Evolutionary conservation across 2,888 invertebrate genomes (phyloP).

Genomic region (Drosophila mayaguana): DNA sequence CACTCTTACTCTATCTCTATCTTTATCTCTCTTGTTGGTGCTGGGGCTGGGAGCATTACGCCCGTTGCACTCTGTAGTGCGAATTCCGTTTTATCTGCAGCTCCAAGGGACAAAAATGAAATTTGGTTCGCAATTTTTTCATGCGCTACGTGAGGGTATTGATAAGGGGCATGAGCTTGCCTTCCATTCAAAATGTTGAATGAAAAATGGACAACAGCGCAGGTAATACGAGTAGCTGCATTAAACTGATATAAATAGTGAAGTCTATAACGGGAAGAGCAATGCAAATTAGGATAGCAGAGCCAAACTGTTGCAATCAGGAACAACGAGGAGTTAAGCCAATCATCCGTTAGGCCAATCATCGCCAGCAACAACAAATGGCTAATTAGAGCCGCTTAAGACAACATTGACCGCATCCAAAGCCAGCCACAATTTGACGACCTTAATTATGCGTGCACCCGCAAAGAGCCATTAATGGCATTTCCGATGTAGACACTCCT

Average conservation of each 20-base stretch:
- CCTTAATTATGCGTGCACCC: slow-evolving; percentile 76
- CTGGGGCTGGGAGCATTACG: slow-evolving; percentile 6
- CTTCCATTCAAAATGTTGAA: slow-evolving; percentile 38
- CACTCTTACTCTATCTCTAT: background rate
- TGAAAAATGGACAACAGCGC: slow-evolving; percentile 30
- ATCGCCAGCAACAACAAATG: slow-evolving; percentile 42
- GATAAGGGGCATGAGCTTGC: background rate
- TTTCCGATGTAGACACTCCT: slow-evolving; percentile 57
- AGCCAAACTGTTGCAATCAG: slow-evolving; percentile 9
- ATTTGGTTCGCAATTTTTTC: no score
- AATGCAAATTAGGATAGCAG: slow-evolving; percentile 14
- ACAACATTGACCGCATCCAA: slow-evolving; percentile 60
- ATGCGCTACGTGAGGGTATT: background rate
- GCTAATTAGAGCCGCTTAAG: slow-evolving; percentile 74
- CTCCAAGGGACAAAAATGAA: slow-evolving; percentile 44
- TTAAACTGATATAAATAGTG: slow-evolving; percentile 10
- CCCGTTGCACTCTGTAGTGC: slow-evolving; percentile 28
- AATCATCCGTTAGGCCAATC: slow-evolving; percentile 63
- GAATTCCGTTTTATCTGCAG: slow-evolving; percentile 29
- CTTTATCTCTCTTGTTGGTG: background rate
- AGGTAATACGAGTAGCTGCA: slow-evolving; percentile 10
- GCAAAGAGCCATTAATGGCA: slow-evolving; percentile 68
- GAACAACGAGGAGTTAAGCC: slow-evolving; percentile 46
- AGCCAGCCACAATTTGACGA: slow-evolving; percentile 42
- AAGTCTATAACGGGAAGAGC: background rate